Evolutionary conservation across 2,113 vertebrate species (phyloP).

Genomic region (Rynchops niger): DNA sequence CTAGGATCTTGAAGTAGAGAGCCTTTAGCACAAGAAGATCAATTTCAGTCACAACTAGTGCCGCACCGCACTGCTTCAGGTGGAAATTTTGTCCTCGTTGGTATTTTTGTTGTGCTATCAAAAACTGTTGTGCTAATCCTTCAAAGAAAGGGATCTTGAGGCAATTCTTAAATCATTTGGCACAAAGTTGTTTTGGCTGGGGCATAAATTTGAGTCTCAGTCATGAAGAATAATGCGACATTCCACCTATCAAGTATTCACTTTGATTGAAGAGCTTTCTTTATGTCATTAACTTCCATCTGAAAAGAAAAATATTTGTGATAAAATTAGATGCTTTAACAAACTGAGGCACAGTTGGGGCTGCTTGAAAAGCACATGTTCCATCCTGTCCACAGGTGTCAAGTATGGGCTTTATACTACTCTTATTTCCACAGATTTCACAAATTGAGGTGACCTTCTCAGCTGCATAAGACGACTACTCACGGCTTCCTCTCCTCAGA

Average conservation of each 20-base stretch:
- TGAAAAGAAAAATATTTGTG: slow-evolving; percentile 50
- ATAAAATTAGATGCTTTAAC: neutral
- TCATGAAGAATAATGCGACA: slow-evolving; percentile 74
- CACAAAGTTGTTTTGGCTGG: slow-evolving; percentile 90
- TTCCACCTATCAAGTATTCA: slow-evolving; percentile 78
- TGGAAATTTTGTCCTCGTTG: slow-evolving; percentile 69
- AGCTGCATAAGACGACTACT: neutral
- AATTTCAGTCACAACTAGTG: slow-evolving; percentile 77
- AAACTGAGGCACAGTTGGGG: neutral
- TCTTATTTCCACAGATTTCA: neutral
- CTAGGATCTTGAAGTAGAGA: slow-evolving; percentile 80
- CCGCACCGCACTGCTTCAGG: slow-evolving; percentile 53
- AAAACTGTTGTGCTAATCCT: slow-evolving; percentile 81
- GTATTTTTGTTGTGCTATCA: slow-evolving; percentile 80
- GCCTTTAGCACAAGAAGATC: slow-evolving; percentile 80
- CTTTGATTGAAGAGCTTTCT: slow-evolving; percentile 94
- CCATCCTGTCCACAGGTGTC: neutral
- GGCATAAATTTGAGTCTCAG: slow-evolving; percentile 78
- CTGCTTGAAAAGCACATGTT: neutral
- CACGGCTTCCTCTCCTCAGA: neutral
- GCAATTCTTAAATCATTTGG: slow-evolving; percentile 89
- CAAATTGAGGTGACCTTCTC: neutral
- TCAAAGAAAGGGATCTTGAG: slow-evolving; percentile 75
- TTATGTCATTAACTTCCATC: slow-evolving; percentile 98
- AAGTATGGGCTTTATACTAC: neutral